These are phyloP conservation scores for Ursus arctos DNA, from an alignment of 2,113 vertebrate genomes.

Conservation along the genomic window DNA sequence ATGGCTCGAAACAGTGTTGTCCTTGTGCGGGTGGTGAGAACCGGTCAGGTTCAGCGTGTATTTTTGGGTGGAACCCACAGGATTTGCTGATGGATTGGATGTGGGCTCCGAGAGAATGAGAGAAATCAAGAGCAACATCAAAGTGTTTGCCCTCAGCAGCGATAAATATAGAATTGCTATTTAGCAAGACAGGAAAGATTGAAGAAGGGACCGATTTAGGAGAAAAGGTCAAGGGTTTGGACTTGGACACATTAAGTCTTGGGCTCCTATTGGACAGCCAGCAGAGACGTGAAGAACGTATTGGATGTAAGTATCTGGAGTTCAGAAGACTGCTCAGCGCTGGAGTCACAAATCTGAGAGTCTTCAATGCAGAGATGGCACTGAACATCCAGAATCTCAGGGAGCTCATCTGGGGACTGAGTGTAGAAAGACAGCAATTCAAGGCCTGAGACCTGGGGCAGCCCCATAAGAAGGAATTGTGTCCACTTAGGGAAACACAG, in stretches of 20 bases:
- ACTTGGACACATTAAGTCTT: background rate
- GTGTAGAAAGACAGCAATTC: background rate
- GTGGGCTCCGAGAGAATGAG: background rate
- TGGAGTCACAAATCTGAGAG: background rate
- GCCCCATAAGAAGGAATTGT: fast-evolving
- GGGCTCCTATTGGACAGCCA: background rate
- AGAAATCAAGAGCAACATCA: background rate
- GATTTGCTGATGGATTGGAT: background rate
- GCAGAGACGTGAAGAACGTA: background rate
- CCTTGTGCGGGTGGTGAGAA: no score
- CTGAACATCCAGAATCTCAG: background rate
- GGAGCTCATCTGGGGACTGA: background rate
- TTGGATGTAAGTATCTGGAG: background rate
- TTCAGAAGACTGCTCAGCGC: background rate
- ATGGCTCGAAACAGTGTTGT: background rate
- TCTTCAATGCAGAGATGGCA: background rate
- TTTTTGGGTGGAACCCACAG: background rate
- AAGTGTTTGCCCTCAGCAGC: background rate
- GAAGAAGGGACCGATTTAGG: background rate
- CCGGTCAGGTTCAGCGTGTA: fast-evolving
- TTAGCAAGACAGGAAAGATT: background rate
- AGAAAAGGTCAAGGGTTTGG: background rate
- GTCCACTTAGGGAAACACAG: background rate
- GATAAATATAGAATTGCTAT: background rate
- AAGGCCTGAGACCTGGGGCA: background rate